Evolutionary conservation across 2,113 vertebrate genomes (phyloP), one percentile per base, ranked within the genome.

Genomic region (Corythaeola cristata): DNA sequence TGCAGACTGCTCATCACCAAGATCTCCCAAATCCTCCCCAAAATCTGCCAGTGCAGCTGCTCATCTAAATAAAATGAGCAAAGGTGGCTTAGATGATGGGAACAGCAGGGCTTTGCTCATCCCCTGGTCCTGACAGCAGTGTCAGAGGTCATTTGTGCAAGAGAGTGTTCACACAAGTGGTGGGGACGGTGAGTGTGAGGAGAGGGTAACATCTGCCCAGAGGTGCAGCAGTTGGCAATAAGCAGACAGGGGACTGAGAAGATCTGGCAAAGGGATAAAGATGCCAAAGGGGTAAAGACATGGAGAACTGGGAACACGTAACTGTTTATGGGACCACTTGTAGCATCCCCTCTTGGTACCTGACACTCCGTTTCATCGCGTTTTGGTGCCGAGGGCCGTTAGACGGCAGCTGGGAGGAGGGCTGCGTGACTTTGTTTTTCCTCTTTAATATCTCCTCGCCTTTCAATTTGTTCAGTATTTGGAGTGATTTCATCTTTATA

Each of bases 391-490:
- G 69, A 89, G 53, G 67, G 30, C 5, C 6, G 49, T 66, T 84
- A 28, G 79, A 66, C 49, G n/a, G 63, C 67, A 69, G 58, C 59
- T 37, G 68, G 35, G 32, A 62, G 30, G 20, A 73, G 17, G 22
- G 67, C 58, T 80, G 53, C 49, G 41, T 76, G 79, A 80, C 85
- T 93, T 92, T 66, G 50, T 6, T 89, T 94, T 93, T 62, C 75
- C 45, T 83, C 55, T 88, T 86, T 80, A 83, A 55, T 84, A 84
- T 67, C 88, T 77, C 79, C 45, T 90, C 71, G 67, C 75, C 14
- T 67, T 95, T 91, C 90, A 80, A 63, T 94, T 96, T 96, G 88
- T 83, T 94, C 50, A 26, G 71, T 89, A 73, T 91, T 90, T 84
- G 78, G 87, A 80, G 45, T 67, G 59, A 76, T 88, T 91, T 91